phyloP scores from a whole-genome alignment of 2,797 vertebrate genomes.

The Holocentrus rufus region DNA sequence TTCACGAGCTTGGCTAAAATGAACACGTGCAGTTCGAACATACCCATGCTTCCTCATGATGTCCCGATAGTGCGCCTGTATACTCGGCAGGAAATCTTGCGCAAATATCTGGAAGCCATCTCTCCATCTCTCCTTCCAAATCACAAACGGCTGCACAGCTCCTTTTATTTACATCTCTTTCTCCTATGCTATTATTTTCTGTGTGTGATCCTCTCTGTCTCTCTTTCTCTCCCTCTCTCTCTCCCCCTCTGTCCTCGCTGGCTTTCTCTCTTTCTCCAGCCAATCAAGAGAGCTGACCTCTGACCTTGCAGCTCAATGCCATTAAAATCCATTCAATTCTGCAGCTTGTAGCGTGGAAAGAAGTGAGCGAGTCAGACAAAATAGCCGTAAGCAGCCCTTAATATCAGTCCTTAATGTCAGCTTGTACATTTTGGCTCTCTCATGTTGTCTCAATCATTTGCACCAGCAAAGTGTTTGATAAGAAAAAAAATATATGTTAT shows the following conservation, averaged over 20 bases:
- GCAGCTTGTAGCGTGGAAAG: slow-evolving; percentile 38
- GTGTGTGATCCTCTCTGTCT: slow-evolving; percentile 13
- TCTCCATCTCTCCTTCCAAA: slow-evolving; percentile 38
- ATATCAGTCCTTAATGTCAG: slow-evolving; percentile 20
- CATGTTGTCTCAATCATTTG: slow-evolving; percentile 19
- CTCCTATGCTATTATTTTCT: slow-evolving; percentile 20
- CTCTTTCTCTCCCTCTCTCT: slow-evolving; percentile 8
- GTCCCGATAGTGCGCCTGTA: slow-evolving; percentile 41
- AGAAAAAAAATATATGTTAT: slow-evolving; percentile 1
- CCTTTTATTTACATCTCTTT: slow-evolving; percentile 14
- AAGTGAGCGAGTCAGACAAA: slow-evolving; percentile 27
- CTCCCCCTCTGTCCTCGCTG: slow-evolving; percentile 37
- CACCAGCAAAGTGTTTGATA: background rate
- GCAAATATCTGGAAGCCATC: slow-evolving; percentile 51
- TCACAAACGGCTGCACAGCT: slow-evolving; percentile 25
- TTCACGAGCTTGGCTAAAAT: slow-evolving; percentile 28
- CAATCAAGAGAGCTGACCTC: slow-evolving; percentile 68
- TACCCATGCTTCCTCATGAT: slow-evolving; percentile 56
- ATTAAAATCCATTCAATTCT: slow-evolving; percentile 69
- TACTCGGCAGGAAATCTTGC: slow-evolving; percentile 51
- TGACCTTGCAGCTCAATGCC: slow-evolving; percentile 68
- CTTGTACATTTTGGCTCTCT: slow-evolving; percentile 17
- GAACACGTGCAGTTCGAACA: slow-evolving; percentile 50
- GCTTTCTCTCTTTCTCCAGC: slow-evolving; percentile 39
- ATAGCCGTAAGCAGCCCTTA: slow-evolving; percentile 15